These are phyloP conservation scores for Vimba vimba DNA, from an alignment of 2,113 vertebrate genomes.

Conservation along the genomic window DNA sequence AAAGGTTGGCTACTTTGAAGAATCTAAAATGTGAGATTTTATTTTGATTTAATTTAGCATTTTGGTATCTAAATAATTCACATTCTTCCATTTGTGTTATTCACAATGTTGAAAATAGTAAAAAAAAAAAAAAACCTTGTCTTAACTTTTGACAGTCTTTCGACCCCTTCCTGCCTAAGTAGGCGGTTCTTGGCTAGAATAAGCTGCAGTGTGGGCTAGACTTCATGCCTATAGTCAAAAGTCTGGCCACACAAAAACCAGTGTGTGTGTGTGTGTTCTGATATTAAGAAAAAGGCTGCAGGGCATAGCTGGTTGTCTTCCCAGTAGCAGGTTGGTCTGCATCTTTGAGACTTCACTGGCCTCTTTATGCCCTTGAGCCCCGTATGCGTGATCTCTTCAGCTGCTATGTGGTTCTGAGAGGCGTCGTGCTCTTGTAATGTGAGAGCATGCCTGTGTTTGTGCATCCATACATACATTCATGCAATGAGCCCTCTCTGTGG, in stretches of 20 bases:
- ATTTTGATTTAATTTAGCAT: not conserved
- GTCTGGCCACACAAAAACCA: not conserved
- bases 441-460: constrained; percentile 10
- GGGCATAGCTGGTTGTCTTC: constrained; percentile 38
- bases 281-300: constrained; percentile 45
- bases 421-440: constrained; percentile 3
- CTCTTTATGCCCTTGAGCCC: constrained; percentile 37
- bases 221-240: constrained; percentile 25
- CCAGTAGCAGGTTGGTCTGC: constrained; percentile 40
- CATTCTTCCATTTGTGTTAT: not conserved
- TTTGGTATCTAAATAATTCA: not conserved
- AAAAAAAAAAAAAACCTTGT: not conserved
- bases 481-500: constrained; percentile 34
- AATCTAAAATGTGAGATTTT: too few relatives aligned
- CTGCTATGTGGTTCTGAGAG: constrained; percentile 20
- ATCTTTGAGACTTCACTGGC: constrained; percentile 44
- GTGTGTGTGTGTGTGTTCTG: constrained; percentile 15
- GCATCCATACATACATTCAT: constrained; percentile 52
- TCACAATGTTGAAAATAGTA: not conserved
- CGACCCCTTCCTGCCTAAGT: not conserved
- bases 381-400: constrained; percentile 13
- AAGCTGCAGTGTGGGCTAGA: constrained; percentile 21
- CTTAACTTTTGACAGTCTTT: constrained; percentile 2
- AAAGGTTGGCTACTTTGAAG: too few relatives aligned
- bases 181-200: constrained; percentile 5